Percentiles rank a stretch among this genome's conserved stretches.
Evolutionary conservation across 2,888 invertebrate species (phyloP).

Genomic region (Camptogramma bilineatum): DNA sequence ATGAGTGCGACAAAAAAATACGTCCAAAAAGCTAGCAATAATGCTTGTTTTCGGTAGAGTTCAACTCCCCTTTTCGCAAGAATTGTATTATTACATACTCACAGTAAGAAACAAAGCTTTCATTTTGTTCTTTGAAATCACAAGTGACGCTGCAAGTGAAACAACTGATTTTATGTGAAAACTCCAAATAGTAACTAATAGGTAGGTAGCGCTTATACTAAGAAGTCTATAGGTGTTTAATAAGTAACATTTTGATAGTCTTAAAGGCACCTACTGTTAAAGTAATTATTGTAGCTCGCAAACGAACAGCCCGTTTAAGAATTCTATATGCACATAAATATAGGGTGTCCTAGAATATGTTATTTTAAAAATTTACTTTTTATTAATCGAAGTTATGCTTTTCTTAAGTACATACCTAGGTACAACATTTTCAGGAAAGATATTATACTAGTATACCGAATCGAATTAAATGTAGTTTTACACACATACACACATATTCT

Average conservation of each 20-base stretch:
- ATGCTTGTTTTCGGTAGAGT: conserved; percentile 30
- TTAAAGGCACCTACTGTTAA: conserved; percentile 1
- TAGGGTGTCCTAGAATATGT: neutral
- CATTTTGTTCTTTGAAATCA: conserved; percentile 39
- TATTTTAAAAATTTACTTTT: neutral
- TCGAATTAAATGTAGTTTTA: neutral
- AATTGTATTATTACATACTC: conserved; percentile 38
- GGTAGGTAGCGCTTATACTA: neutral
- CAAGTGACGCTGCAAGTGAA: conserved; percentile 15
- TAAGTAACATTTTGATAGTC: neutral
- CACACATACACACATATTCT: conserved; percentile 7
- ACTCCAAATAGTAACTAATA: neutral
- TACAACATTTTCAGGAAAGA: neutral
- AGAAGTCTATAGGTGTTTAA: conserved; percentile 5
- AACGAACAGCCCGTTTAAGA: neutral
- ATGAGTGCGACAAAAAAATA: conserved; percentile 15
- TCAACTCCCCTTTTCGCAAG: conserved; percentile 36
- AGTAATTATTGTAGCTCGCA: conserved; percentile 2
- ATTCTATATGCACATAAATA: neutral
- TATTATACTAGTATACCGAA: neutral
- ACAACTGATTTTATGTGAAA: conserved; percentile 4
- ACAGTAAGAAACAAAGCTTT: conserved; percentile 39
- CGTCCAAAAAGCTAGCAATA: conserved; percentile 25
- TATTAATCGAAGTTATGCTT: too few relatives aligned
- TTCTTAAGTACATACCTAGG: too few relatives aligned